Conservation (phyloP, 1,140 invertebrate species). For the Augochlora pura region DNA sequence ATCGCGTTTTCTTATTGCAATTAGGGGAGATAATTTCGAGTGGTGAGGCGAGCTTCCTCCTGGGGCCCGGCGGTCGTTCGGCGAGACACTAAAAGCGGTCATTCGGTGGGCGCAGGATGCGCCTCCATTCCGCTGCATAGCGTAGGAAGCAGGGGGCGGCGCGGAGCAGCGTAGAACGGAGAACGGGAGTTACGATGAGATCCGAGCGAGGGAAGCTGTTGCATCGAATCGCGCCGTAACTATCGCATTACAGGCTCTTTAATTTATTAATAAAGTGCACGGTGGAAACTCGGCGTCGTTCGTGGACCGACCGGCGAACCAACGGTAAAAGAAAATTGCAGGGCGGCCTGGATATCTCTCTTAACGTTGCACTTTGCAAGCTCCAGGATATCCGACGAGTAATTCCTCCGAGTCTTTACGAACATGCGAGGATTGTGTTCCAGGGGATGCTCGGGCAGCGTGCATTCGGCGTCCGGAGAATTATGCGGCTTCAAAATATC, state of each 20-base stretch:
- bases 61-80: neutral
- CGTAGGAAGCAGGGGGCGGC: neutral
- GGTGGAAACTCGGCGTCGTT: conserved; percentile 9
- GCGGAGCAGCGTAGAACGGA: no score
- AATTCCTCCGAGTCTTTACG: conserved; percentile 13
- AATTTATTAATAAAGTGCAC: conserved; percentile 41
- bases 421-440: conserved; percentile 19
- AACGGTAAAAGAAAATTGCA: conserved; percentile 32
- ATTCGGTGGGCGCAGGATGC: conserved; percentile 18
- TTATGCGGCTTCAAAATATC: neutral
- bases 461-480: neutral
- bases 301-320: neutral
- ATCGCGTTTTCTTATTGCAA: conserved; percentile 7
- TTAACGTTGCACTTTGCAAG: conserved; percentile 36
- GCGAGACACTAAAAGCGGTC: conserved; percentile 23
- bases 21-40: conserved; percentile 25
- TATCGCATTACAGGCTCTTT: conserved; percentile 26
- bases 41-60: neutral
- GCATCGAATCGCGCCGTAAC: conserved; percentile 37
- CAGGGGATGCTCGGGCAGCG: neutral
- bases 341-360: conserved; percentile 15
- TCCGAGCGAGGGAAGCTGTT: neutral
- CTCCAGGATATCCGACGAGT: conserved; percentile 10
- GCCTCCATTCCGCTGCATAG: neutral
- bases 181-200: conserved; percentile 14